These are phyloP conservation scores for Galeruca laticollis DNA, from an alignment of 2,888 invertebrate species.

Conservation along the genomic window DNA sequence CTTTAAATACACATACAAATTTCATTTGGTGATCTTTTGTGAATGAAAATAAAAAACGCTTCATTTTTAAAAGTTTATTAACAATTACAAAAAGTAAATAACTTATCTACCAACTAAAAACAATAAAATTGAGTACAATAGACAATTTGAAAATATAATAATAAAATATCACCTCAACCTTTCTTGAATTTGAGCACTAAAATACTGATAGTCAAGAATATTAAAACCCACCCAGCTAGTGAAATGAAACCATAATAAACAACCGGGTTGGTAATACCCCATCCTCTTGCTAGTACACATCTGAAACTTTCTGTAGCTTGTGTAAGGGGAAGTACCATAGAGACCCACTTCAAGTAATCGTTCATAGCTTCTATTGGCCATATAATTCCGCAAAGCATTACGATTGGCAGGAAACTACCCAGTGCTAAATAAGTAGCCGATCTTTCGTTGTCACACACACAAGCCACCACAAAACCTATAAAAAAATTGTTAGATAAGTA, in stretches of 20 bases:
- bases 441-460: conserved; percentile 83
- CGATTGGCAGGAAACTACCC: conserved; percentile 88
- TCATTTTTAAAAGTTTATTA: conserved; percentile 4
- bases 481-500: conserved; percentile 27
- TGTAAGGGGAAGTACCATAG: conserved; percentile 85
- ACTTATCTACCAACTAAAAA: conserved; percentile 29
- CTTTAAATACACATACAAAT: no score
- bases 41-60: neutral
- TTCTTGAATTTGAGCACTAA: conserved; percentile 86
- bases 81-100: conserved; percentile 22
- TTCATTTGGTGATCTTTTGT: neutral
- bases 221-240: conserved; percentile 81
- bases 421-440: conserved; percentile 88
- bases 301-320: conserved; percentile 89
- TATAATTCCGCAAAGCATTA: conserved; percentile 89
- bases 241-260: conserved; percentile 88
- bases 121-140: conserved; percentile 30
- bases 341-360: conserved; percentile 74
- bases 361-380: conserved; percentile 98
- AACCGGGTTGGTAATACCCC: conserved; percentile 77
- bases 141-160: conserved; percentile 9
- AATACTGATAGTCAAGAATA: conserved; percentile 81
- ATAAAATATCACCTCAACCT: conserved; percentile 69
- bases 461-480: conserved; percentile 85
- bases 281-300: conserved; percentile 87